Evolutionary conservation across 1,140 invertebrate genomes (phyloP), one percentile per base, ranked within the genome.

Genomic region (Pseudomyrmex pallidus): DNA sequence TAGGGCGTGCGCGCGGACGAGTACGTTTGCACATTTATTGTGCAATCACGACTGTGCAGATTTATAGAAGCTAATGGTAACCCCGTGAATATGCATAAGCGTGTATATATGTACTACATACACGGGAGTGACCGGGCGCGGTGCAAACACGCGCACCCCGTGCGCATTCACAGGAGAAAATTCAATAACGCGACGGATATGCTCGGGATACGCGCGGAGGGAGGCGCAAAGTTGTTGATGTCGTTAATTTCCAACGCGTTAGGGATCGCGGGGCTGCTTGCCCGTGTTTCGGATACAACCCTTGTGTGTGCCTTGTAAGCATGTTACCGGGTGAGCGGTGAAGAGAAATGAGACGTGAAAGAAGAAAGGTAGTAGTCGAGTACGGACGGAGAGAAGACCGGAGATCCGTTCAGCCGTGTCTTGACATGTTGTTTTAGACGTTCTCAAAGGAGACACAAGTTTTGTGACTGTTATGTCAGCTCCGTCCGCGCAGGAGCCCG

Each of bases 241-340:
- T 87, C 72, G 85, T 87, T 87, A 87, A 87, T 84, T 87, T 84
- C 82, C 85, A 84, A 87, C 86, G 73, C 72, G 80, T 84, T 52
- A 68, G 56, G 82, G 82, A 87, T 87, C 66, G 35, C 35, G 62
- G 59, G 78, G 85, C 78, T 67, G 35, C 66, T 63, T 56, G 46
- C 15, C 50, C 46, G 57, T 70, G 35, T 61, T 72, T 72, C 76
- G 59, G 76, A 61, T 73, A 84, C 35, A 35, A 82, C 57, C 17
- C 63, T 15, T 15, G 50, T 54, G 22, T 74, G 59, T 17, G 12
- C n/a, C 17, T 20, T 46, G 46, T 73, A 74, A 56, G 73, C 44
- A 12, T 57, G 64, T 72, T 83, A 48, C 22, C 57, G 25, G 48
- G 61, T 67, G 54, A 25, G 12, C 52, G 17, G 1, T 4, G 57